Evolutionary conservation across 2,797 vertebrate genomes (phyloP).

Genomic region (Falco peregrinus): DNA sequence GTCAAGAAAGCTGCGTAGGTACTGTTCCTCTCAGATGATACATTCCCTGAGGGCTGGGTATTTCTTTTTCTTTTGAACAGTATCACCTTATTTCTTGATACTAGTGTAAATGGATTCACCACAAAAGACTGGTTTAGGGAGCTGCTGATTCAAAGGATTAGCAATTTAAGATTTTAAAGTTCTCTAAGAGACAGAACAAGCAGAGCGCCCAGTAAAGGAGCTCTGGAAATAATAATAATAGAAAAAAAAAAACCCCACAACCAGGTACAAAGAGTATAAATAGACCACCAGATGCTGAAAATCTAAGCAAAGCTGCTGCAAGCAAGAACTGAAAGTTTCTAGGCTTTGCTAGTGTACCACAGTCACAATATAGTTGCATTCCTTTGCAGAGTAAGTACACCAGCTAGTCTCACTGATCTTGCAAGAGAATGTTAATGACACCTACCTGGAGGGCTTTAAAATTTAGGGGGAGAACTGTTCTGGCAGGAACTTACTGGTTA

Average conservation of each 20-base stretch:
- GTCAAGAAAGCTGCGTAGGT: not conserved
- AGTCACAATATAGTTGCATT: not conserved
- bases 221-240: not conserved
- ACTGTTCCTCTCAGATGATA: not conserved
- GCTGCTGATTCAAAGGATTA: not conserved
- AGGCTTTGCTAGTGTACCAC: not conserved
- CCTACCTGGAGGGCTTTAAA: conserved; percentile 15
- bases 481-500: not conserved
- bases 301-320: not conserved
- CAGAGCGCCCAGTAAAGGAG: not conserved
- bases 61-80: not conserved
- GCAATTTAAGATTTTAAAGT: not conserved
- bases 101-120: not conserved
- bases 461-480: not conserved
- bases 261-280: not conserved
- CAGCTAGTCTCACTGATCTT: not conserved
- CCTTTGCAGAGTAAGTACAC: not conserved
- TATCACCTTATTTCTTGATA: not conserved
- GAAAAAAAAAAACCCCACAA: too few species aligned
- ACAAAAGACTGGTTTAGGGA: not conserved
- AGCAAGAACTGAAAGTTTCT: not conserved
- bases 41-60: not conserved
- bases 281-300: not conserved
- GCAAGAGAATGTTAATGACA: not conserved
- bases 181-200: not conserved